These are phyloP conservation scores for Caenorhabditis sp. DNA, from an alignment of 2,888 invertebrate species.

Conservation along the genomic window DNA sequence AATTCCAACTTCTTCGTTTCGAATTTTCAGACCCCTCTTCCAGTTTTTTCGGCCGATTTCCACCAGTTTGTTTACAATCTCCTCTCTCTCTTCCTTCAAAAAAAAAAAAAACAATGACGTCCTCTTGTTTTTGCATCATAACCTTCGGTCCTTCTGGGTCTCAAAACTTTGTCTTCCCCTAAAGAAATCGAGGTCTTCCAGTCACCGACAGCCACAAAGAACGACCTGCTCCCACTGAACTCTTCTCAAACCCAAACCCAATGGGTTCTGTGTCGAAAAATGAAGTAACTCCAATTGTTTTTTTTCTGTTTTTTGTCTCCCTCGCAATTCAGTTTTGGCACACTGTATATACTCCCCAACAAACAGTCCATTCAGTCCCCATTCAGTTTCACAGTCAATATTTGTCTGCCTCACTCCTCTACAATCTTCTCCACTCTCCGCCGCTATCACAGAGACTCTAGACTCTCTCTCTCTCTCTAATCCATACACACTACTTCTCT, in stretches of 20 bases:
- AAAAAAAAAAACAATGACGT: too few relatives aligned
- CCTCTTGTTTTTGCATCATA: not conserved
- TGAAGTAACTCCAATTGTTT: too few relatives aligned
- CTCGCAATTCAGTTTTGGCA: too few relatives aligned
- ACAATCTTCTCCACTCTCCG: not conserved
- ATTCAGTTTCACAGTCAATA: constrained; percentile 26
- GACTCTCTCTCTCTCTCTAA: constrained; percentile 1
- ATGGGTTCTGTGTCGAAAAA: too few relatives aligned
- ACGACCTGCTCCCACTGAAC: not conserved
- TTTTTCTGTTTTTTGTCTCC: not conserved
- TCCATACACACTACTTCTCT: not conserved
- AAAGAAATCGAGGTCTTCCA: too few relatives aligned
- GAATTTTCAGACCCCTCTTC: too few relatives aligned
- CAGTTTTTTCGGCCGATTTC: too few relatives aligned
- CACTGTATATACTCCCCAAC: too few relatives aligned
- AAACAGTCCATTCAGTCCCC: constrained; percentile 2
- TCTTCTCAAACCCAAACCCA: too few relatives aligned
- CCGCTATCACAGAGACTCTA: not conserved
- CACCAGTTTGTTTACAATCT: not conserved
- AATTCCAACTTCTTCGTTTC: too few relatives aligned
- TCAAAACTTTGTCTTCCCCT: not conserved
- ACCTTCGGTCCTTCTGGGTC: not conserved
- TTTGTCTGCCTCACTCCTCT: not conserved
- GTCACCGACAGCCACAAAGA: too few relatives aligned
- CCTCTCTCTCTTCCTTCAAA: too few relatives aligned